These are phyloP conservation scores for Trinorchestia longiramus DNA, from an alignment of 1,140 invertebrate species.

Conservation along the genomic window DNA sequence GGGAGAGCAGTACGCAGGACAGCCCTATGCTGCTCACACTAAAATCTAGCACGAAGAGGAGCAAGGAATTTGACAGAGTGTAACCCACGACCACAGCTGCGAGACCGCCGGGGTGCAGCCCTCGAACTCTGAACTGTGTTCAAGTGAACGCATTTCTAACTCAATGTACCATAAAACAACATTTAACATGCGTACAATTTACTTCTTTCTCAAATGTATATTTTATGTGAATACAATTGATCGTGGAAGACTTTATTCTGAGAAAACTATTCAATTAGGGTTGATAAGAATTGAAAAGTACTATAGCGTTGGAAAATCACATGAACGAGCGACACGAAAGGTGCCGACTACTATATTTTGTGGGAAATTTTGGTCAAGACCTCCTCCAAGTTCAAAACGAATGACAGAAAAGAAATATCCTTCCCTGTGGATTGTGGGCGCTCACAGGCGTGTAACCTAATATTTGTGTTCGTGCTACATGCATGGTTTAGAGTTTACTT, in stretches of 20 bases:
- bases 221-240: background rate
- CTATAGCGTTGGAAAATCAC: background rate
- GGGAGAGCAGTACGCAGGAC: background rate
- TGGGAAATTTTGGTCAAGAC: conserved; percentile 12
- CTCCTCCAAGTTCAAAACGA: background rate
- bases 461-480: background rate
- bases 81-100: background rate
- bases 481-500: background rate
- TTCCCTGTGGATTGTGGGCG: background rate
- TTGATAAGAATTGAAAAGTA: background rate
- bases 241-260: background rate
- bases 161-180: background rate
- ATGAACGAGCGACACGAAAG: background rate
- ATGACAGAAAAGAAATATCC: background rate
- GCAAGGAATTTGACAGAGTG: conserved; percentile 39
- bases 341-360: conserved; percentile 39
- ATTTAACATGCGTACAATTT: background rate
- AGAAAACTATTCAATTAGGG: background rate
- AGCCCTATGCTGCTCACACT: background rate
- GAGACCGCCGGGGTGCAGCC: conserved; percentile 12
- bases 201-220: background rate
- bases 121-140: background rate
- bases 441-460: background rate
- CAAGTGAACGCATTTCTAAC: background rate
- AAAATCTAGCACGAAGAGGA: background rate